Evolutionary conservation across 2,888 invertebrate species (phyloP).

Genomic region (Eristalis arbustorum): DNA sequence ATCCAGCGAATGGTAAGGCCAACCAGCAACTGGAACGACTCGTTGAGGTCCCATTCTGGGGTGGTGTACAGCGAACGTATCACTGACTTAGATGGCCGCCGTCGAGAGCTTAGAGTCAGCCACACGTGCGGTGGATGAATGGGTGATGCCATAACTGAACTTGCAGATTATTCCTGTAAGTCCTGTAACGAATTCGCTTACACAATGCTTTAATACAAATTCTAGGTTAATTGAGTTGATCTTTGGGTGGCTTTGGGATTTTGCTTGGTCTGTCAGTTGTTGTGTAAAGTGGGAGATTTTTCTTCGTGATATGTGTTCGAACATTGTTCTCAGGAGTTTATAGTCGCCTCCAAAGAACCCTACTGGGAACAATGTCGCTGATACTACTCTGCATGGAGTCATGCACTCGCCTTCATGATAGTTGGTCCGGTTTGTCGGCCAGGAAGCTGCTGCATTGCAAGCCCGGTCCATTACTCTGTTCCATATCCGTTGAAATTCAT

Average conservation of each 20-base stretch:
- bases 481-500: too few relatives aligned
- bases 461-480: too few relatives aligned
- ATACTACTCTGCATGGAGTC: too few relatives aligned
- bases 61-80: constrained; percentile 68
- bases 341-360: too few relatives aligned
- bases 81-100: constrained; percentile 70
- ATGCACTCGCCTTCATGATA: too few relatives aligned
- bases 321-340: too few relatives aligned
- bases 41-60: constrained; percentile 68
- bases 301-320: too few relatives aligned
- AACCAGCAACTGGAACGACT: constrained; percentile 70
- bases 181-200: constrained; percentile 10
- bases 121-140: constrained; percentile 48
- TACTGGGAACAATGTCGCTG: too few relatives aligned
- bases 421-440: too few relatives aligned
- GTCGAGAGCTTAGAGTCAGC: constrained; percentile 65
- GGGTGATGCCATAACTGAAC: constrained; percentile 60
- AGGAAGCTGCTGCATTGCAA: too few relatives aligned
- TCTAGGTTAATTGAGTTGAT: background rate
- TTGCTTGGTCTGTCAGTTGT: too few relatives aligned
- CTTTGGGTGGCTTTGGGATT: background rate
- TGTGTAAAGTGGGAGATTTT: too few relatives aligned
- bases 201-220: background rate
- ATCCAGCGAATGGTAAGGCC: constrained; percentile 70
- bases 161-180: constrained; percentile 68